Percentiles rank a stretch among this genome's conserved stretches.
phyloP scores from a whole-genome alignment of 2,888 invertebrate species.

The Selenia dentaria region DNA sequence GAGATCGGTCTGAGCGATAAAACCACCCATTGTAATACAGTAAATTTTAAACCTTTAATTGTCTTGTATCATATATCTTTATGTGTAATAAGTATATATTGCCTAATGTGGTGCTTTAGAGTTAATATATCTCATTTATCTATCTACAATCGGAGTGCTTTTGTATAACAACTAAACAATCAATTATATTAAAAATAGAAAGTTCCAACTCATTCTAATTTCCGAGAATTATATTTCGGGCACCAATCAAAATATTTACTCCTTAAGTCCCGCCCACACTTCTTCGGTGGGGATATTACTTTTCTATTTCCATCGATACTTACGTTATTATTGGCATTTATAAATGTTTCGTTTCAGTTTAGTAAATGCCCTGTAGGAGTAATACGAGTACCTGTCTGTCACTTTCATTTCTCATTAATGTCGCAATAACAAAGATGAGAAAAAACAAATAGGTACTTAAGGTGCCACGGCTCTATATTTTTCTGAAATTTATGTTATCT shows the following conservation, averaged over 20 bases:
- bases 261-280: conserved; percentile 14
- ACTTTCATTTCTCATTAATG: conserved; percentile 7
- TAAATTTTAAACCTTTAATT: too few species aligned
- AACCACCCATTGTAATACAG: too few species aligned
- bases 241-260: conserved; percentile 20
- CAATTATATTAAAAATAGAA: conserved; percentile 10
- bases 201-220: conserved; percentile 10
- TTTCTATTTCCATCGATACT: conserved; percentile 18
- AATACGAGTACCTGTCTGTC: background rate
- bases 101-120: too few species aligned
- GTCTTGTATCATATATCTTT: too few species aligned
- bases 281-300: conserved; percentile 12
- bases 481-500: too few species aligned
- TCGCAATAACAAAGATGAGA: too few species aligned
- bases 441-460: too few species aligned
- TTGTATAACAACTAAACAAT: background rate
- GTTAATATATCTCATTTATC: too few species aligned
- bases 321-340: conserved; percentile 14
- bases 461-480: too few species aligned
- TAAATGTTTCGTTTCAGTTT: conserved; percentile 7
- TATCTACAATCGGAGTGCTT: too few species aligned
- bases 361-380: background rate
- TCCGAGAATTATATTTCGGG: conserved; percentile 18
- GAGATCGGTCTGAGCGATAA: too few species aligned
- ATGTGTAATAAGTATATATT: too few species aligned